phyloP scores from a whole-genome alignment of 2,888 invertebrate species.

The Blastobasis lacticolella region DNA sequence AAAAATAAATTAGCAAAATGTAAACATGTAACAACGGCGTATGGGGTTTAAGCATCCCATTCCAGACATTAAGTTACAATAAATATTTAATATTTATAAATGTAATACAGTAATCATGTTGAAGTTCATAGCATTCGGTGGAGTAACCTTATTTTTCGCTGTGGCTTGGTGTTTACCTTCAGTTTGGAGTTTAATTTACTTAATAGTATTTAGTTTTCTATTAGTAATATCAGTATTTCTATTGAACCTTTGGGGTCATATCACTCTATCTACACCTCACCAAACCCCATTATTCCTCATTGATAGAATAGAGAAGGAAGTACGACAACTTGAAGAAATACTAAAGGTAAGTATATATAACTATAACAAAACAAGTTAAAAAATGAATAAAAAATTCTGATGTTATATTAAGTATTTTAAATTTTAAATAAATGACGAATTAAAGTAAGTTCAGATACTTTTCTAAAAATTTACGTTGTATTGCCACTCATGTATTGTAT shows the following conservation, averaged over 20 bases:
- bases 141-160: constrained; percentile 37
- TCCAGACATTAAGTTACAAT: constrained; percentile 3
- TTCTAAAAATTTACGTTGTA: too few relatives aligned
- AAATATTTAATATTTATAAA: constrained; percentile 12
- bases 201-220: constrained; percentile 39
- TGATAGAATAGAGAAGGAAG: constrained; percentile 75
- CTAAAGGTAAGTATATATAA: constrained; percentile 67
- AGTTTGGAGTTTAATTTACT: constrained; percentile 42
- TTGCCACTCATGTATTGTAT: too few relatives aligned
- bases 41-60: too few relatives aligned
- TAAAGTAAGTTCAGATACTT: too few relatives aligned
- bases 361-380: background rate
- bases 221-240: constrained; percentile 40
- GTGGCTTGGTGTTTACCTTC: constrained; percentile 48
- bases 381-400: too few relatives aligned
- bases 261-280: constrained; percentile 77
- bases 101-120: constrained; percentile 26
- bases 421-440: too few relatives aligned
- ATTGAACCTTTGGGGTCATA: constrained; percentile 75
- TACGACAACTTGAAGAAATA: constrained; percentile 74
- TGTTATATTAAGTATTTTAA: too few relatives aligned
- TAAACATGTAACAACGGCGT: too few relatives aligned
- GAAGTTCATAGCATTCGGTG: constrained; percentile 38
- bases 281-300: constrained; percentile 75
- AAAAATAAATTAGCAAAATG: too few relatives aligned